Percentiles rank a stretch among this genome's conserved stretches.
phyloP scores from a whole-genome alignment of 2,888 invertebrate species.

The Meteorus cinctellus region DNA sequence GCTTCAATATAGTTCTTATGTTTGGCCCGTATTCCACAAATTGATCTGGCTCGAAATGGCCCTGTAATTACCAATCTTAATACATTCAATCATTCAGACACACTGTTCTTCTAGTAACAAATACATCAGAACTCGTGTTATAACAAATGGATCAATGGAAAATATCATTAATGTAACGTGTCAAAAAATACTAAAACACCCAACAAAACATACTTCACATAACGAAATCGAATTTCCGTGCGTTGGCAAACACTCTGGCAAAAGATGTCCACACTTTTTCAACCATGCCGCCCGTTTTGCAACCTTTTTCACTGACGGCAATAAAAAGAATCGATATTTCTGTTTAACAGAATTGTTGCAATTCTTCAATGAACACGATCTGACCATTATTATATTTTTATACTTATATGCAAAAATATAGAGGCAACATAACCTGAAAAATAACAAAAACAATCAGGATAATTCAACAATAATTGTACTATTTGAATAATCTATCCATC shows the following conservation, averaged over 20 bases:
- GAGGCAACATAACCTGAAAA: too few species aligned
- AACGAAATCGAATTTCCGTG: slow-evolving; percentile 27
- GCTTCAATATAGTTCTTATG: slow-evolving; percentile 25
- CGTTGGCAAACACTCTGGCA: slow-evolving; percentile 13
- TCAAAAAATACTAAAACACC: too few species aligned
- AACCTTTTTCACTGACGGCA: slow-evolving; percentile 33
- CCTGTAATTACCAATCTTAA: neutral
- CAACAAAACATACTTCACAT: slow-evolving; percentile 14
- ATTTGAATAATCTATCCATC: too few species aligned
- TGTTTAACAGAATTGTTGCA: slow-evolving; percentile 29
- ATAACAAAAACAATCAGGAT: too few species aligned
- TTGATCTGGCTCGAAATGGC: slow-evolving; percentile 32
- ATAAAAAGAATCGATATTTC: slow-evolving; percentile 28
- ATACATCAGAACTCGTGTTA: neutral
- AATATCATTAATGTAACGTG: neutral
- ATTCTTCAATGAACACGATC: slow-evolving; percentile 29
- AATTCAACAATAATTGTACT: too few species aligned
- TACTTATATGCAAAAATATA: too few species aligned
- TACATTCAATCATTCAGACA: neutral
- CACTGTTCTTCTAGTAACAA: neutral
- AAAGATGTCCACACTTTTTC: slow-evolving; percentile 18
- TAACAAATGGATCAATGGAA: neutral
- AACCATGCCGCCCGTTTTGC: slow-evolving; percentile 30
- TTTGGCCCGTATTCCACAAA: slow-evolving; percentile 32
- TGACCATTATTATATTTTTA: slow-evolving; percentile 4